Evolutionary conservation across 92 coral and sea anemone genomes (phyloP), one percentile per base, ranked within the genome.

Genomic region (Montipora capitata): DNA sequence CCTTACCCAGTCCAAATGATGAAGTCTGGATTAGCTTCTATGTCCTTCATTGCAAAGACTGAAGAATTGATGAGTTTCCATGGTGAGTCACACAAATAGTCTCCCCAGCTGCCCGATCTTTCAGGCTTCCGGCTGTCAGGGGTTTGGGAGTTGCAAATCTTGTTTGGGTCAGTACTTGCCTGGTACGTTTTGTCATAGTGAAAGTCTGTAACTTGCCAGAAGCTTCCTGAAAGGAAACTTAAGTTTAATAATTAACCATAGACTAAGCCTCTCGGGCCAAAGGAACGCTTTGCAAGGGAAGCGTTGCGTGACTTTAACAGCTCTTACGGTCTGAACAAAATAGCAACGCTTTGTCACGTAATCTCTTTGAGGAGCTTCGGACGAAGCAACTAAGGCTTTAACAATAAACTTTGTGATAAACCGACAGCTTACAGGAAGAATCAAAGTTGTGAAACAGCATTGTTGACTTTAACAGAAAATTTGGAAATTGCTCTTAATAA

Each of bases 1-100:
- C 57, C 94, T 76, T 68, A 91, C 94, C 94, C 94, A 1, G 94
- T 91, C 94, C 94, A 91, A 74, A 91, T 91, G 11, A 91, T 70
- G 71, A 91, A 91, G 68, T 91, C 94, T 2, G 94, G 94, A 45
- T 87, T 77, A 1, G 94, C 81, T 13, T 82, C 80, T 20, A 91
- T 87, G 17, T 70, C 70, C 74, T 58, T 87, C 94, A 91, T 91
- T 45, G 89, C 94, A 67, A 68, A 58, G 35, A 91, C 87, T 8
- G 94, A 87, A 20, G 94, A 91, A 92, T 91, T 91, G 58, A 91
- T 91, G 20, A 91, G 94, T 38, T 51, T 58, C 94, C 94, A 91
- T 2, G 94, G 94, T 0, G 94, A 82, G 45, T 91, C 94, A 11
- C 92, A 91, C 44, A 91, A 62, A 52, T 87, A 91, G 78, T 91